Evolutionary conservation across 2,888 invertebrate species (phyloP), one percentile per base, ranked within the genome.

Genomic region (Phortica okadai): DNA sequence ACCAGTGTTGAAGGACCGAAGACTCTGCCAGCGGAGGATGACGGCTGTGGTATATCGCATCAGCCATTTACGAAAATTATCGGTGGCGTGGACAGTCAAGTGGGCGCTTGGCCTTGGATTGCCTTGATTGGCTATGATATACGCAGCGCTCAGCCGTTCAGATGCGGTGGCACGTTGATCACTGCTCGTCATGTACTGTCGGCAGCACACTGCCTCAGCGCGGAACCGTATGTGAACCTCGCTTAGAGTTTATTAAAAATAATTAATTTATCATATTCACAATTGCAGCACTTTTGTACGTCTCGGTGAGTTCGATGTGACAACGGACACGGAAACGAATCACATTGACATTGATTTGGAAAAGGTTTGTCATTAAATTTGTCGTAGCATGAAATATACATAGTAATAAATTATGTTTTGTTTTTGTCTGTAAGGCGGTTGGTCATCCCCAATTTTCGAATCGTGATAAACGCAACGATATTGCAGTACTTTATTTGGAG

Each of bases 81-180:
- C 2, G 95, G 95, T 8, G 96, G 96, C 0, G 89, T 93, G 0
- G 92, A 94, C 25, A 94, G 95, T 11, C 90, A 92, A 75, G 90
- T 94, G 76, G 95, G 94, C 45, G 93, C 94, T 77, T 96, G 95
- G 93, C 96, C 96, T 0, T 96, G 96, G 96, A 93, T 95, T 86
- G 94, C 94, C 0, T 93, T 94, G 10, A 91, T 96, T 67, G 96
- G 96, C 0, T 96, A 95, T 89, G 92, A 91, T 82, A 88, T 85
- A 62, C 90, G 92, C 86, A 90, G 82, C 79, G 87, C 75, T 73
- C 76, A 80, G 4, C 84, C 82, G 21, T 87, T 85, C 76, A 86
- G 85, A 76, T 89, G 90, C 76, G 90, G 89, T 41, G 97, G 96
- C 0, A 78, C 83, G 0, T 76, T 89, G 66, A 81, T 88, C 3